phyloP scores from a whole-genome alignment of 2,888 invertebrate species.

The Drosophila infuscata region DNA sequence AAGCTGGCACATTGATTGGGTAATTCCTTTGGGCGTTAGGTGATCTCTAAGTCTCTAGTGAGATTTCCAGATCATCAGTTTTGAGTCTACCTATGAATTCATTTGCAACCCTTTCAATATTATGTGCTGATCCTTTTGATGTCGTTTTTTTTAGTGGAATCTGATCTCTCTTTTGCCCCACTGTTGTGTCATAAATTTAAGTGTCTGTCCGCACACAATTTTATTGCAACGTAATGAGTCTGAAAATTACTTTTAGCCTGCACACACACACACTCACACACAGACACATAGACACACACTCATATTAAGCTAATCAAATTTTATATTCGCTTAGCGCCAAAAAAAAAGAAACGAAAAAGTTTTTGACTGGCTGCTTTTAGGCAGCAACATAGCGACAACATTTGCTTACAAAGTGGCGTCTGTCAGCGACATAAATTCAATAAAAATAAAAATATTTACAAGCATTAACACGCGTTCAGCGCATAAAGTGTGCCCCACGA shows the following conservation, averaged over 20 bases:
- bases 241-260: constrained; percentile 51
- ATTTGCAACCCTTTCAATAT: background rate
- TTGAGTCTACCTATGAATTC: background rate
- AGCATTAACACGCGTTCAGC: constrained; percentile 78
- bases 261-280: background rate
- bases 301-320: constrained; percentile 47
- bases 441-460: constrained; percentile 84
- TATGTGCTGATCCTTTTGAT: background rate
- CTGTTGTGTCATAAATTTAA: background rate
- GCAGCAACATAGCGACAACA: constrained; percentile 31
- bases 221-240: constrained; percentile 50
- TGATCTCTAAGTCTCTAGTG: background rate
- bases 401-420: constrained; percentile 53
- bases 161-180: background rate
- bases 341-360: constrained; percentile 9
- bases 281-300: background rate
- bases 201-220: background rate
- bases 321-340: constrained; percentile 31
- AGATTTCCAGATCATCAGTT: background rate
- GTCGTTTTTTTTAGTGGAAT: background rate
- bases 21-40: constrained; percentile 18
- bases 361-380: constrained; percentile 54
- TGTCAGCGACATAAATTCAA: constrained; percentile 73
- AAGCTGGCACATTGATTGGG: constrained; percentile 14
- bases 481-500: constrained; percentile 49